Base-by-base conservation (phyloP, 1,140 invertebrate genomes). In the Calycopis cecrops region DNA sequence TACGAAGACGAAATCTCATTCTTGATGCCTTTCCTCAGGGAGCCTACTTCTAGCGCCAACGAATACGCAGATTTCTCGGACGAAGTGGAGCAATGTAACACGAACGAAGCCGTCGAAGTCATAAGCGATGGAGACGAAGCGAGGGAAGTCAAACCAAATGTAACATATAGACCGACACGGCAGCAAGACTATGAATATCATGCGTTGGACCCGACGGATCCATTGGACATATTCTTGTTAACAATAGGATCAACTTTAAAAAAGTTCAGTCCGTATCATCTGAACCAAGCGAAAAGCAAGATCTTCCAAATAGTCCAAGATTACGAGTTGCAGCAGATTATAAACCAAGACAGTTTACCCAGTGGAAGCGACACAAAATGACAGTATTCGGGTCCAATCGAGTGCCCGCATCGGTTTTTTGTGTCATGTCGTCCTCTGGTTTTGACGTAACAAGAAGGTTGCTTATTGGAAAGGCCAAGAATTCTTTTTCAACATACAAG, bases 251-350 rank as follows among this genome's bases (percentile, higher is more conserved):
- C 74, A 0, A 85, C 82, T 0, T 54, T 85, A 9, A 73, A 72
- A 52, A 82, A 73, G 12, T 81, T 85, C 35, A 76, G 62, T n/a
- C 82, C 82, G 2, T 82, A 80, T 54, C 77, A 78, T 34, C 48
- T 82, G 57, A 85, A 85, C 48, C 79, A 84, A 57, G 82, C 80
- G 9, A 85, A 85, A 58, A 81, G 71, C 53, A 84, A 84, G 54
- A 85, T 85, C 14, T 85, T 85, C 48, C 77, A 81, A 52, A 74
- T 84, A 9, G 79, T 84, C 0, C 80, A 84, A 51, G 82, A 85
- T 56, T 84, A 81, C 53, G 82, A 85, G 52, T 57, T 85, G 35
- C 67, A 85, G 55, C 82, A 85, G 52, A 84, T 85, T 6, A 63
- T 82, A 0, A 66, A 73, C 54, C 80, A 78, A 40, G 74, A 80